Evolutionary conservation across 1,140 invertebrate species (phyloP).

Genomic region (Nymphalis io): DNA sequence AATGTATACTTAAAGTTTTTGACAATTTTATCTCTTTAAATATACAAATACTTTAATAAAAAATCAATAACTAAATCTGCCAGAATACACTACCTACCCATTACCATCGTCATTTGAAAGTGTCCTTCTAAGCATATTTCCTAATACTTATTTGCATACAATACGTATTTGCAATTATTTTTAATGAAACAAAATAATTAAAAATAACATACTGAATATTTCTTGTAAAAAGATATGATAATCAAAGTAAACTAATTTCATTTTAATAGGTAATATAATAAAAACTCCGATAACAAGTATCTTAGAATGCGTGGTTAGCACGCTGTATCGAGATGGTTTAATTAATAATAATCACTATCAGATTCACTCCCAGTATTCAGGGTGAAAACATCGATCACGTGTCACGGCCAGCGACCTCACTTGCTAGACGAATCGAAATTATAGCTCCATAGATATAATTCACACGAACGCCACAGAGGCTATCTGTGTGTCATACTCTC

Average conservation of each 20-base stretch:
- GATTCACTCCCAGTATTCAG: not conserved
- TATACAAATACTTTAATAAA: too few species aligned
- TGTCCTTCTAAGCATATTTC: too few species aligned
- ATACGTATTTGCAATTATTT: too few species aligned
- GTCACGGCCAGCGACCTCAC: slow-evolving; percentile 45
- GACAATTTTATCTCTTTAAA: too few species aligned
- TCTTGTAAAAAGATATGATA: too few species aligned
- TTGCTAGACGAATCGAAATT: slow-evolving; percentile 50
- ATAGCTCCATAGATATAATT: slow-evolving; percentile 46
- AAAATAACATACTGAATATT: too few species aligned
- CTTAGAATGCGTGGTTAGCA: not conserved
- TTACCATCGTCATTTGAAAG: too few species aligned
- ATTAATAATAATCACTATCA: not conserved
- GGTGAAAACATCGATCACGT: slow-evolving; percentile 35
- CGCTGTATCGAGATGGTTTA: not conserved
- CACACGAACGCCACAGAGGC: slow-evolving; percentile 44
- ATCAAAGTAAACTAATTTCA: not conserved
- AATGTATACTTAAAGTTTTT: too few species aligned
- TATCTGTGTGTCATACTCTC: slow-evolving; percentile 49
- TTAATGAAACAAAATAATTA: too few species aligned
- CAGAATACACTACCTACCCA: too few species aligned
- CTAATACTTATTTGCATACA: too few species aligned
- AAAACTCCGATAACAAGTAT: slow-evolving; percentile 9
- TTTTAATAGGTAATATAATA: not conserved
- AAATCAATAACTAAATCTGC: too few species aligned